Conservation (phyloP, 2,113 vertebrate genomes). For the Sylvietta virens region DNA sequence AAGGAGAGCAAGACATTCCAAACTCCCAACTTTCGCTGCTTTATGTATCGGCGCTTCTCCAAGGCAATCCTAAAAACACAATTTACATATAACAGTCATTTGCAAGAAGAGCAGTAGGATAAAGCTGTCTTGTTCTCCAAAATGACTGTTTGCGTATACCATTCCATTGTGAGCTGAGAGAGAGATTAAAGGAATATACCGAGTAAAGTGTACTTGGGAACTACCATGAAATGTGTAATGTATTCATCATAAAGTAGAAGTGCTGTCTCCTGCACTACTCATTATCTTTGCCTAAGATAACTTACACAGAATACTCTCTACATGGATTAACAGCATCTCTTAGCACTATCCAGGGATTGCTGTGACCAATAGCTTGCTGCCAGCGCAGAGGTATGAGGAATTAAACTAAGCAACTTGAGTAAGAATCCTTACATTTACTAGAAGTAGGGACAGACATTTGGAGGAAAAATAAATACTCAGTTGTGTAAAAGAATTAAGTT, state of each 20-base stretch:
- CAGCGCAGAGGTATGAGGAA: neutral
- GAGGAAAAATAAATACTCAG: neutral
- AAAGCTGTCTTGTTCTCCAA: neutral
- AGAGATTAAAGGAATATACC: neutral
- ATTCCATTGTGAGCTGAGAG: neutral
- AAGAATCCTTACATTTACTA: neutral
- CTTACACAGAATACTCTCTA: neutral
- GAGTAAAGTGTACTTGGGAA: neutral
- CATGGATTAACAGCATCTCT: neutral
- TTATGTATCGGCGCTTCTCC: slow-evolving; percentile 79
- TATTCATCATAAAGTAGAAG: neutral
- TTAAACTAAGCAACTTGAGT: neutral
- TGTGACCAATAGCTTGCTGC: neutral
- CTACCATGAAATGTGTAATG: neutral
- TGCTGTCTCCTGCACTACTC: neutral
- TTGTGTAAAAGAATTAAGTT: neutral
- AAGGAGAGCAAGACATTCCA: slow-evolving; percentile 78
- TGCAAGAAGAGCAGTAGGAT: neutral
- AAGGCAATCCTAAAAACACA: slow-evolving; percentile 65
- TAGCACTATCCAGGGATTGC: neutral
- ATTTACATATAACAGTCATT: neutral
- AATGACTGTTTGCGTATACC: neutral
- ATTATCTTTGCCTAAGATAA: neutral
- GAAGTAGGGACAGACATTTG: neutral
- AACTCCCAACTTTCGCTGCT: slow-evolving; percentile 74